Evolutionary conservation across 2,797 vertebrate genomes (phyloP), one percentile per base, ranked within the genome.

Genomic region (Muscicapa comitata): DNA sequence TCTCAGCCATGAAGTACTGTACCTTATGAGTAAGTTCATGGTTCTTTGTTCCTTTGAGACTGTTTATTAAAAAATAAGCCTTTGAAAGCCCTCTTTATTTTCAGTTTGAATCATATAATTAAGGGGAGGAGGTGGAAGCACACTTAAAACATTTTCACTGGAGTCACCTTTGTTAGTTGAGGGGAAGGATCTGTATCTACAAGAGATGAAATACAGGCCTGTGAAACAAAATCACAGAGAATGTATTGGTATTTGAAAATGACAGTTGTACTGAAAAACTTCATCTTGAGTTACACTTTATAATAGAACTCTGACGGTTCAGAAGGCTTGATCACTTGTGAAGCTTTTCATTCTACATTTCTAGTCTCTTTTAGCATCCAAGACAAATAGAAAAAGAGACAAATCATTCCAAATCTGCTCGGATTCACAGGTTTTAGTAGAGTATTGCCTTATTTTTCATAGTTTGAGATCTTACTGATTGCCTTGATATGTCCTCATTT

Each of bases 1-100:
- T 95, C 75, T 91, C 84, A 93, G 72, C 73, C 75, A 53, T 90
- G 95, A 91, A 86, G 78, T 88, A 93, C 90, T 92, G 85, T 91
- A 97, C 73, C 87, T 94, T 78, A 63, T 91, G 70, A 97, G 96
- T 95, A 95, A 94, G 79, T 61, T 91, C 76, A 66, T 54, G 78
- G 78, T 92, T 80, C 86, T 93, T 93, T 94, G 88, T 55, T 89
- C 82, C 85, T 94, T 95, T 96, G 70, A 90, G 81, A 66, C 12
- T 92, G 79, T 95, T 96, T 96, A 96, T 95, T 89, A 86, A 94
- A 95, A 86, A 90, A 72, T 23, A 80, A 51, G 65, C 26, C 57
- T 90, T 62, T 89, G 78, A 91, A 94, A 84, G 62, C 17, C 45
- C 26, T 88, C 72, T 90, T 81, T 80, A 81, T 86, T 95, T 80